Evolutionary conservation across 2,113 vertebrate genomes (phyloP).

Genomic region (Syngnathus floridae): DNA sequence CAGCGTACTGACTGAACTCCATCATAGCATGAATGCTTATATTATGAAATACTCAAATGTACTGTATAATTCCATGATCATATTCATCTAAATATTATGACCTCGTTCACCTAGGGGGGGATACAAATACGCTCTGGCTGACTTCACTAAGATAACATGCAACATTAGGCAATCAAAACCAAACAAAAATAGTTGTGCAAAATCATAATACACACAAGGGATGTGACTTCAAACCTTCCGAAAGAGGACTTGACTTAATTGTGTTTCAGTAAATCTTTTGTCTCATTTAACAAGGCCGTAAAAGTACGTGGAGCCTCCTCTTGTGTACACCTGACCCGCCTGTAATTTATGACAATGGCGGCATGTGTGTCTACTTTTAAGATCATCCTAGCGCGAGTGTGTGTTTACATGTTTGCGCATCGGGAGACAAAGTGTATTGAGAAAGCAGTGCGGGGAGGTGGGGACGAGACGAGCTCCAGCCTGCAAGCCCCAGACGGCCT

Average conservation of each 20-base stretch:
- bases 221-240: too few relatives aligned
- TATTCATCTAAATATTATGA: slow-evolving; percentile 21
- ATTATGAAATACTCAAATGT: neutral
- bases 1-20: slow-evolving; percentile 39
- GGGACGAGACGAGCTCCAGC: slow-evolving; percentile 83
- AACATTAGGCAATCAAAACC: neutral
- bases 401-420: slow-evolving; percentile 43
- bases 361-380: neutral
- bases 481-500: slow-evolving; percentile 94
- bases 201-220: too few relatives aligned
- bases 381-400: slow-evolving; percentile 4
- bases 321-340: slow-evolving; percentile 30
- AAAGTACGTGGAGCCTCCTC: slow-evolving; percentile 31
- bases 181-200: neutral
- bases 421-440: slow-evolving; percentile 87
- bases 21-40: neutral
- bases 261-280: slow-evolving; percentile 14
- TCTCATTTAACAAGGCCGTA: slow-evolving; percentile 33
- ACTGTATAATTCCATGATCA: slow-evolving; percentile 5
- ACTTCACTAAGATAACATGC: neutral
- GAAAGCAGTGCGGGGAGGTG: slow-evolving; percentile 54
- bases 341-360: slow-evolving; percentile 17
- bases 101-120: neutral
- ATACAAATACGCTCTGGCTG: neutral
- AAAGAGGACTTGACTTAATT: neutral